phyloP scores from a whole-genome alignment of 2,888 invertebrate genomes.

The Reticulitermes lucifugus region DNA sequence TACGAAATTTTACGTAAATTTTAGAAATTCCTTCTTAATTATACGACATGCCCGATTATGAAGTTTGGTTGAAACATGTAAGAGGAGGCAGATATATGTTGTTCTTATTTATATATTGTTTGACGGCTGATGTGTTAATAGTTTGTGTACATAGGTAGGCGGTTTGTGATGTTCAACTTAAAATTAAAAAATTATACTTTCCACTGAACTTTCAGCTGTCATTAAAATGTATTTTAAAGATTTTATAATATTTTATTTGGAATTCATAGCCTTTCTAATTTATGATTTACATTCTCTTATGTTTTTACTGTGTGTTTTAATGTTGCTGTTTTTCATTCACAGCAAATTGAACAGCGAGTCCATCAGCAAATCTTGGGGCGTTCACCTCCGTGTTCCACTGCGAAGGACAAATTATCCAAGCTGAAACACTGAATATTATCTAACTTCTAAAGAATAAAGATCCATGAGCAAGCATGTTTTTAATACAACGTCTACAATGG shows the following conservation, averaged over 20 bases:
- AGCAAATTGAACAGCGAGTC: conserved; percentile 66
- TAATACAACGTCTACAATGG: not conserved
- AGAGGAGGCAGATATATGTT: too few relatives aligned
- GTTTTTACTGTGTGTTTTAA: not conserved
- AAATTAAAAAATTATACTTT: too few relatives aligned
- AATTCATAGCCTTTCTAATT: not conserved
- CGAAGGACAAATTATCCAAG: conserved; percentile 53
- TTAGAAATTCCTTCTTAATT: too few relatives aligned
- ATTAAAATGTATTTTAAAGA: not conserved
- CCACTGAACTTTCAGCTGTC: not conserved
- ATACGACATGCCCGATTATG: too few relatives aligned
- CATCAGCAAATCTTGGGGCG: conserved; percentile 63
- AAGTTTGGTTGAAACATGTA: too few relatives aligned
- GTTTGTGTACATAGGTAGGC: too few relatives aligned
- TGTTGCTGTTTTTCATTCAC: conserved; percentile 54
- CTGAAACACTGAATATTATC: not conserved
- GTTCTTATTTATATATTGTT: too few relatives aligned
- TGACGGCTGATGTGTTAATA: too few relatives aligned
- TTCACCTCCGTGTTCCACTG: conserved; percentile 63
- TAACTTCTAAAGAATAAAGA: not conserved
- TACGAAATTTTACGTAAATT: too few relatives aligned
- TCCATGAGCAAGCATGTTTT: not conserved
- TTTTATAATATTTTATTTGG: too few relatives aligned
- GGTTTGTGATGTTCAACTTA: too few relatives aligned
- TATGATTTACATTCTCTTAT: not conserved